Evolutionary conservation across 2,888 invertebrate genomes (phyloP).

Genomic region (Mactromeris polynyma): DNA sequence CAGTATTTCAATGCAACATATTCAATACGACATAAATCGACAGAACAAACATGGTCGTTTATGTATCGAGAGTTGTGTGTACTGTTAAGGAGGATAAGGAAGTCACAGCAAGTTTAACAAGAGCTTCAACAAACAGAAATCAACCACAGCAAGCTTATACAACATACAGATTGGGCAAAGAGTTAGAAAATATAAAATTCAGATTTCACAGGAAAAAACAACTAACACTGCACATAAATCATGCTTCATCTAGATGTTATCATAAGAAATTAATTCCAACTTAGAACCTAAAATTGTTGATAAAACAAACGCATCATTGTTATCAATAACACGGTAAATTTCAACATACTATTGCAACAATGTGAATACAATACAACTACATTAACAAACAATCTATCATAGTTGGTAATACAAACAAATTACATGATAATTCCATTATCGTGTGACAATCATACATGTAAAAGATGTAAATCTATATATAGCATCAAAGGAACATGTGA

Average conservation of each 20-base stretch:
- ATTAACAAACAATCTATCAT: not conserved
- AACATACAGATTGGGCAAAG: not conserved
- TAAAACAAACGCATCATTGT: not conserved
- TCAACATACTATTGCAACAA: not conserved
- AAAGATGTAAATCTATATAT: constrained; percentile 28
- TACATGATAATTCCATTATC: constrained; percentile 16
- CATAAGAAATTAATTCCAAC: not conserved
- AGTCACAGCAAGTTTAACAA: not conserved
- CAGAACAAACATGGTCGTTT: no score
- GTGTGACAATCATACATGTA: constrained; percentile 14
- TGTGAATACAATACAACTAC: not conserved
- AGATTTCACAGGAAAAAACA: not conserved
- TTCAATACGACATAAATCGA: no score
- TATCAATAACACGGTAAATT: not conserved
- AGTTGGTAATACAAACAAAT: constrained; percentile 4
- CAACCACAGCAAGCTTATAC: not conserved
- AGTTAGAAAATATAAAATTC: not conserved
- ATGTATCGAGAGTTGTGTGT: no score
- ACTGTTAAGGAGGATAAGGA: not conserved
- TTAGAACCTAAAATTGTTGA: not conserved
- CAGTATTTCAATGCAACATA: no score
- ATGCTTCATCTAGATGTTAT: no score
- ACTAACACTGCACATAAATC: not conserved
- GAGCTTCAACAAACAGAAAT: not conserved
- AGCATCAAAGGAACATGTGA: constrained; percentile 42